Conservation (phyloP, 2,888 invertebrate species). For the Apomyelois bistriatella region DNA sequence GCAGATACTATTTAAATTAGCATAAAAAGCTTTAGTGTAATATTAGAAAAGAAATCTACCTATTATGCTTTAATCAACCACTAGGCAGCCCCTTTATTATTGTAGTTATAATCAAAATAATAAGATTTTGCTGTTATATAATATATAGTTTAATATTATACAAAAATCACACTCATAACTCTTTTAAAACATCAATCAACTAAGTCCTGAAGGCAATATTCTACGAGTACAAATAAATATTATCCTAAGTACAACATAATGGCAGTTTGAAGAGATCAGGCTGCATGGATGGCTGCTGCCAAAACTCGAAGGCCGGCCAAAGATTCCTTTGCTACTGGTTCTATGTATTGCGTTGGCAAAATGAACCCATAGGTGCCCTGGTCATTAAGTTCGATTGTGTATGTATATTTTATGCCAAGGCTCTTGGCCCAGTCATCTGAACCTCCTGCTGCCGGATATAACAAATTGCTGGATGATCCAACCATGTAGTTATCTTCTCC, state of each 20-base stretch:
- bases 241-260: conserved; percentile 9
- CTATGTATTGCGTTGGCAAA: conserved; percentile 88
- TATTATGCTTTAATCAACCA: too few relatives aligned
- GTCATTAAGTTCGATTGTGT: conserved; percentile 93
- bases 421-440: conserved; percentile 97
- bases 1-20: too few relatives aligned
- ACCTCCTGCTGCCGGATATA: conserved; percentile 90
- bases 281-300: conserved; percentile 43
- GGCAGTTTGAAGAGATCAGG: conserved; percentile 23
- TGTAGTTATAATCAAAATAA: too few relatives aligned
- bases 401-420: conserved; percentile 90
- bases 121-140: too few relatives aligned
- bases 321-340: conserved; percentile 87
- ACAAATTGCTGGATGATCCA: conserved; percentile 87
- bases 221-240: not conserved
- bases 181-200: too few relatives aligned
- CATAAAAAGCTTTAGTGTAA: too few relatives aligned
- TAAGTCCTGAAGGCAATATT: not conserved
- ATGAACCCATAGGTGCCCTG: conserved; percentile 91
- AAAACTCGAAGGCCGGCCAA: conserved; percentile 85
- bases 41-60: too few relatives aligned
- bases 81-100: too few relatives aligned
- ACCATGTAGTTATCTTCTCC: conserved; percentile 85
- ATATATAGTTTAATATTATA: too few relatives aligned
- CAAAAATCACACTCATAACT: too few relatives aligned